Base-by-base conservation (phyloP, 2,888 invertebrate species). In the Notodonta ziczac region DNA sequence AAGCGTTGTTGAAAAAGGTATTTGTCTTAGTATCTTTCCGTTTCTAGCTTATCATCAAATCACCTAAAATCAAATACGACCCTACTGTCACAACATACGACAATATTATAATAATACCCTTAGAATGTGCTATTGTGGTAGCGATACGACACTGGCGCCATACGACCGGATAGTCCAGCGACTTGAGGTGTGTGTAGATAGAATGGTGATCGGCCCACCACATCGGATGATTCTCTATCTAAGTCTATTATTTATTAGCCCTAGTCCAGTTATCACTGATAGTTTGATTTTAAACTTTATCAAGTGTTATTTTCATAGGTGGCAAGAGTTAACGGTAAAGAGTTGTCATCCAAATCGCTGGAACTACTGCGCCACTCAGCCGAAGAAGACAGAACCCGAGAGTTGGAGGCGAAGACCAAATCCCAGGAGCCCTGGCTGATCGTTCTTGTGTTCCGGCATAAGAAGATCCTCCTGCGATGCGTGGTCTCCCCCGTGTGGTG, bases 1-100 rank as follows among this genome's bases (percentile, higher is more conserved):
- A 95, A 70, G 82, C 81, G 13, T 94, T 96, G 2, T 85, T 96
- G 9, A 93, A 93, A 52, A 94, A 91, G 64, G 95, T 96, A 4
- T 14, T 13, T 13, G 13, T n/a, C 46, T 9, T 9, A 42, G 12
- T 42, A 6, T 46, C 5, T 46, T 46, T 46, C 4, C n/a, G 4
- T 46, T n/a, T n/a, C n/a, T 46, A 46, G n/a, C 6, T 35, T 35
- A 35, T 35, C 4, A 24, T 24, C 24, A n/a, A n/a, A n/a, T n/a
- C n/a, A n/a, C n/a, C n/a, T n/a, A n/a, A n/a, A n/a, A n/a, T n/a
- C n/a, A n/a, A n/a, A n/a, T n/a, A 24, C 24, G 24, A 24, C 24
- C 24, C 24, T 24, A 24, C 24, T 24, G 24, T 2, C 35, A 35
- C 35, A 35, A 35, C 35, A 35, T 7, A 35, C 24, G 24, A 24